Base-by-base conservation (phyloP, 2,888 invertebrate species). In the Epinotia ramella region DNA sequence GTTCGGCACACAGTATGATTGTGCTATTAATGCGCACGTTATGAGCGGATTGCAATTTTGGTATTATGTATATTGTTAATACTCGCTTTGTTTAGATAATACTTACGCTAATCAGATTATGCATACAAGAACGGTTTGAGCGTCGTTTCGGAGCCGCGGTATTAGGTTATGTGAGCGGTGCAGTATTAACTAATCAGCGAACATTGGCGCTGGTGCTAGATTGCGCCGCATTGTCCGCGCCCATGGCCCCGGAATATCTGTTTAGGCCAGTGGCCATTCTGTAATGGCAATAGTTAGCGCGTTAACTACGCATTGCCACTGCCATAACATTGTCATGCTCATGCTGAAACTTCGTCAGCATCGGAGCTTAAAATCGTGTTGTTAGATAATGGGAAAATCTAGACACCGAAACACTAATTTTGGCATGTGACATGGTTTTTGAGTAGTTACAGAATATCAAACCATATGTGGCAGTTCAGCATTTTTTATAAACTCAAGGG, bases 71-170 rank as follows among this genome's bases (percentile, higher is more conserved):
- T 89, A 89, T 88, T 86, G 88, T 88, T 84, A 86, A 83, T 86
- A 84, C 84, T 86, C 86, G 92, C 93, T 92, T 89, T 90, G 91
- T 91, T 91, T 89, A 67, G 76, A 72, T 76, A 88, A 91, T 93
- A 92, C 92, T 92, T 93, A 91, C 86, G 86, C 86, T 93, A 93
- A 93, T 93, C 92, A 93, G 93, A 93, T 94, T 93, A 94, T 93
- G 93, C 92, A 93, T 92, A 92, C 93, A 93, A 93, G 93, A 92
- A 91, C 87, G 91, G 92, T 88, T 93, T 85, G 86, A 87, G 85
- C 91, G 88, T 76, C 72, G 72, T 67, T 82, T 86, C 85, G 85
- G 83, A 83, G 86, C 84, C 84, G 84, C 85, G 85, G 89, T 84
- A 89, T 90, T 91, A 90, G 91, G 91, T 89, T 88, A 89, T 91